Evolutionary conservation across 2,888 invertebrate species (phyloP).

Genomic region (Stenolophus ochropezus): DNA sequence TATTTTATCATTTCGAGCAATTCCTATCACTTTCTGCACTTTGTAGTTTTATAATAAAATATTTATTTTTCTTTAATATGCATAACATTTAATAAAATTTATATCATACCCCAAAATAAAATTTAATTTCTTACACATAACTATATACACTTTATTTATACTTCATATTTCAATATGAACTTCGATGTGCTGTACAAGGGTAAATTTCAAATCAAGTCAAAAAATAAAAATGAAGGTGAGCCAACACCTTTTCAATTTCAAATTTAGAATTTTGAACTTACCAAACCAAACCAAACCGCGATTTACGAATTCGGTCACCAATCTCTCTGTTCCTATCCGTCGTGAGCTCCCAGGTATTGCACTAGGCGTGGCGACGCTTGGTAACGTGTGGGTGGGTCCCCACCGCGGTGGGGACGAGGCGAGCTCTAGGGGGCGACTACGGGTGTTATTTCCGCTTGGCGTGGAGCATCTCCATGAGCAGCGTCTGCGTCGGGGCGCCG

Average conservation of each 20-base stretch:
- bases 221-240: not conserved
- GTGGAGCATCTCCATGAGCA: slow-evolving; percentile 99
- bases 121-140: not conserved
- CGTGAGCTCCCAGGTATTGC: not conserved
- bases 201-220: not conserved
- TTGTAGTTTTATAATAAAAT: not conserved
- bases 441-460: slow-evolving; percentile 90
- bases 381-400: not conserved
- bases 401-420: not conserved
- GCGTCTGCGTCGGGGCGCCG: slow-evolving; percentile 96
- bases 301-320: too few relatives aligned
- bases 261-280: too few relatives aligned
- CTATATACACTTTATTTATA: not conserved
- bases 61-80: not conserved
- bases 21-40: not conserved
- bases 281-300: too few relatives aligned
- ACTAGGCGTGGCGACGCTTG: not conserved
- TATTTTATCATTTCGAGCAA: not conserved
- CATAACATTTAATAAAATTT: not conserved
- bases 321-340: too few relatives aligned
- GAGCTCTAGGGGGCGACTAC: not conserved
- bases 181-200: not conserved
- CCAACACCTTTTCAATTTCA: too few relatives aligned
- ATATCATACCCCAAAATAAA: not conserved
- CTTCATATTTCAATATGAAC: not conserved